phyloP scores from a whole-genome alignment of 2,797 vertebrate species.

The Melanotaenia trifasciata region DNA sequence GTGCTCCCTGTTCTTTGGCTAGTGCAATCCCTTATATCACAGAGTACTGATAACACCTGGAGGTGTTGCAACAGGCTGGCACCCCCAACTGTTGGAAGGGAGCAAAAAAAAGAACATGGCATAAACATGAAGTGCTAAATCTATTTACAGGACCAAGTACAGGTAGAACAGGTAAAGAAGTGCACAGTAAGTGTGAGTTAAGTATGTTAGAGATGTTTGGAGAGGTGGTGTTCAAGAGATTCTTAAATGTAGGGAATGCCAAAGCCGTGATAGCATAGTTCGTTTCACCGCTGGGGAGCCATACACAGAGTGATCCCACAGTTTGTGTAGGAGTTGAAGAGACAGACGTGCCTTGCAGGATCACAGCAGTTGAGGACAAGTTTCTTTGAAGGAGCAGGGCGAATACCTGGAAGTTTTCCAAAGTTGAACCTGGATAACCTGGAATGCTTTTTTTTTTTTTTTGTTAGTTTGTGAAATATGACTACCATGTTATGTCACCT shows the following conservation, averaged over 20 bases:
- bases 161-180: background rate
- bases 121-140: background rate
- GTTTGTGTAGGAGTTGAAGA: background rate
- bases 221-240: background rate
- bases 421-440: constrained; percentile 6
- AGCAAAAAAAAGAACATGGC: background rate
- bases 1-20: background rate
- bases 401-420: background rate
- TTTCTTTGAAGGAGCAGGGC: constrained; percentile 3
- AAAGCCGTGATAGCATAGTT: background rate
- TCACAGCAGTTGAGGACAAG: background rate
- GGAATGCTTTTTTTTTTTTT: background rate
- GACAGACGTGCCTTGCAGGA: background rate
- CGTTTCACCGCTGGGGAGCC: background rate
- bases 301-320: background rate
- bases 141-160: background rate
- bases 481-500: background rate
- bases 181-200: background rate
- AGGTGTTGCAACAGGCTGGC: background rate
- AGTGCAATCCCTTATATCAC: background rate
- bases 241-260: background rate
- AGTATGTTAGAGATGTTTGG: background rate
- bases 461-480: background rate
- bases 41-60: background rate
- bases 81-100: background rate